A percentile compares a stretch with the other conserved stretches of the same genome.
These are phyloP conservation scores for Boloria selene DNA, from an alignment of 2,888 invertebrate species.

Conservation along the genomic window DNA sequence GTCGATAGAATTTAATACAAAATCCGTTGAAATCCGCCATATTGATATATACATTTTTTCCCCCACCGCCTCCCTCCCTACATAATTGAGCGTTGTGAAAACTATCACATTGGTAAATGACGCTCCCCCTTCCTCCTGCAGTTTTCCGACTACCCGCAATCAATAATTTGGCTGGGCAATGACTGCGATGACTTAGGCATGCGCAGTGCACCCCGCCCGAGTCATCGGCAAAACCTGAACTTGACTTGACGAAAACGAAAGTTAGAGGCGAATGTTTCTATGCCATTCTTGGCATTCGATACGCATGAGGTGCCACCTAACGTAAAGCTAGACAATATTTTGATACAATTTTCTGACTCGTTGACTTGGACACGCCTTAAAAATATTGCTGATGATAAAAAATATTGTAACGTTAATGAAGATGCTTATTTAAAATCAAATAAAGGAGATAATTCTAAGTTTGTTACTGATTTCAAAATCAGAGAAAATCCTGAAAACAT, in stretches of 20 bases:
- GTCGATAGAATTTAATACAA: constrained; percentile 77
- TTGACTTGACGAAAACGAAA: constrained; percentile 82
- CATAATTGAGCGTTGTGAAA: constrained; percentile 81
- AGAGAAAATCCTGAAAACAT: constrained; percentile 15
- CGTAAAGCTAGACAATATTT: constrained; percentile 40
- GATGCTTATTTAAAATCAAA: constrained; percentile 1
- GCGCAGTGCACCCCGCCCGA: constrained; percentile 60
- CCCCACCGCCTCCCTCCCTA: constrained; percentile 61
- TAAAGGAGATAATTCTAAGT: background rate
- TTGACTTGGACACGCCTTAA: constrained; percentile 33
- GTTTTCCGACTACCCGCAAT: constrained; percentile 80
- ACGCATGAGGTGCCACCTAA: constrained; percentile 46
- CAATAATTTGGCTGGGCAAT: constrained; percentile 82
- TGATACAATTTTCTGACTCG: constrained; percentile 30
- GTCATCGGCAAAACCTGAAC: constrained; percentile 80
- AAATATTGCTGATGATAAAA: constrained; percentile 25
- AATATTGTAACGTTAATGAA: constrained; percentile 5
- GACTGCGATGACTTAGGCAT: constrained; percentile 80
- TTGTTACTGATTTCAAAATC: constrained; percentile 8
- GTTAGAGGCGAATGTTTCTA: constrained; percentile 77
- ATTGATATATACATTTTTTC: constrained; percentile 76
- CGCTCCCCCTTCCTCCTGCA: constrained; percentile 58
- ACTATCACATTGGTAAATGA: constrained; percentile 80
- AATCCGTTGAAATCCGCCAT: constrained; percentile 70
- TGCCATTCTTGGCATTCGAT: constrained; percentile 72